Evolutionary conservation across 1,140 invertebrate species (phyloP).

Genomic region (Drosophila tani): DNA sequence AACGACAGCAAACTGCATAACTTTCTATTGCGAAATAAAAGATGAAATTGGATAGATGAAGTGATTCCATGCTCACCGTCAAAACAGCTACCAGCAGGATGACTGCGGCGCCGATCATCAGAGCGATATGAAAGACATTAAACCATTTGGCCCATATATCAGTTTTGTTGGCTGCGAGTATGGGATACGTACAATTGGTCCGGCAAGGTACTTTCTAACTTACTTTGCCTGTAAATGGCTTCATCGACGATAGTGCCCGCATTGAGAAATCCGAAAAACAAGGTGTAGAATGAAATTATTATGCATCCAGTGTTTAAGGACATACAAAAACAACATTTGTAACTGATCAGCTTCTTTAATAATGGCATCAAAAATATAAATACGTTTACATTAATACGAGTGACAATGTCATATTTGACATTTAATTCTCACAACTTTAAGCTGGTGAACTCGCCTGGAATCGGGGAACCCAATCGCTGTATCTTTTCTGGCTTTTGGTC

Average conservation of each 20-base stretch:
- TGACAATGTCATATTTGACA: conserved; percentile 20
- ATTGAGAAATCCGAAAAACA: conserved; percentile 38
- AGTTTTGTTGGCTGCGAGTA: conserved; percentile 7
- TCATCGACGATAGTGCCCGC: conserved; percentile 35
- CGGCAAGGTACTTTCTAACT: neutral
- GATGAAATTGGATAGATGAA: neutral
- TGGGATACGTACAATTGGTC: too few relatives aligned
- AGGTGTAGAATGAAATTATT: conserved; percentile 42
- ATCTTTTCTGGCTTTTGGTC: conserved; percentile 10
- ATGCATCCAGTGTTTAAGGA: conserved; percentile 39
- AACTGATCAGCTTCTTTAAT: conserved; percentile 6
- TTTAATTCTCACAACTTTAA: conserved; percentile 12
- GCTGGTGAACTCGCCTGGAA: neutral
- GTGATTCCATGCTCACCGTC: conserved; percentile 4
- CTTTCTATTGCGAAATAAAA: conserved; percentile 7
- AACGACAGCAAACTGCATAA: neutral
- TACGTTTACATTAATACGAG: conserved; percentile 10
- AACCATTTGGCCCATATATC: conserved; percentile 32
- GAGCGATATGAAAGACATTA: conserved; percentile 33
- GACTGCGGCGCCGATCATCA: conserved; percentile 37
- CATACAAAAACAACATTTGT: conserved; percentile 20
- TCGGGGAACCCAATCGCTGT: conserved; percentile 9
- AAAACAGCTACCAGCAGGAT: conserved; percentile 24
- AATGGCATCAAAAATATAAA: conserved; percentile 35
- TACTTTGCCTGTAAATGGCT: conserved; percentile 11